Evolutionary conservation across 2,797 vertebrate genomes (phyloP).

Genomic region (Gallinago solitaria): DNA sequence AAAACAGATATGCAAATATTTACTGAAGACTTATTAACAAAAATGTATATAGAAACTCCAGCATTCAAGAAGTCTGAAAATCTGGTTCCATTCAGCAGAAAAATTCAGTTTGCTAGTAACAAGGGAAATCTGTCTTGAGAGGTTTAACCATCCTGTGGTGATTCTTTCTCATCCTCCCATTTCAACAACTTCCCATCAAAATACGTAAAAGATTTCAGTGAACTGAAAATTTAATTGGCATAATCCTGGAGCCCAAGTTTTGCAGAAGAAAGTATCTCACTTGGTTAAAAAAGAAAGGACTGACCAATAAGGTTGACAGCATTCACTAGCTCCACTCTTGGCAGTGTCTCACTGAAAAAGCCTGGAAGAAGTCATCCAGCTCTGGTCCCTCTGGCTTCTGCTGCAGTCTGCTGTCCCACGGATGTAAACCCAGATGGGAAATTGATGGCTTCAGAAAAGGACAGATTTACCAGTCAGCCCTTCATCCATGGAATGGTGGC

Average conservation of each 20-base stretch:
- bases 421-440: neutral
- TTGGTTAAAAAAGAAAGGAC: neutral
- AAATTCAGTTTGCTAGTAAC: neutral
- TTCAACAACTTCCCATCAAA: neutral
- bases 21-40: neutral
- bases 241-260: neutral
- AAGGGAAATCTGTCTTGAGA: neutral
- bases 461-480: neutral
- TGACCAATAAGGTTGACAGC: neutral
- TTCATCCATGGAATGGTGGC: neutral
- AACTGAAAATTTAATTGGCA: neutral
- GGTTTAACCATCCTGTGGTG: neutral
- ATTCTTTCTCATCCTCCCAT: neutral
- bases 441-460: neutral
- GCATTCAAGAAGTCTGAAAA: neutral
- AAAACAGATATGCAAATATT: slow-evolving; percentile 17
- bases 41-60: neutral
- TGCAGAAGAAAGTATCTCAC: neutral
- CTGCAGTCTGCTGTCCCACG: neutral
- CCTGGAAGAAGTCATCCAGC: neutral
- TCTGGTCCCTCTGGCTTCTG: neutral
- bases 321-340: neutral
- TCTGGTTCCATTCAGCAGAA: neutral
- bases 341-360: neutral
- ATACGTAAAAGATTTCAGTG: neutral